Evolutionary conservation across 2,888 invertebrate genomes (phyloP).

Genomic region (Glyphotaelius pellucidus): DNA sequence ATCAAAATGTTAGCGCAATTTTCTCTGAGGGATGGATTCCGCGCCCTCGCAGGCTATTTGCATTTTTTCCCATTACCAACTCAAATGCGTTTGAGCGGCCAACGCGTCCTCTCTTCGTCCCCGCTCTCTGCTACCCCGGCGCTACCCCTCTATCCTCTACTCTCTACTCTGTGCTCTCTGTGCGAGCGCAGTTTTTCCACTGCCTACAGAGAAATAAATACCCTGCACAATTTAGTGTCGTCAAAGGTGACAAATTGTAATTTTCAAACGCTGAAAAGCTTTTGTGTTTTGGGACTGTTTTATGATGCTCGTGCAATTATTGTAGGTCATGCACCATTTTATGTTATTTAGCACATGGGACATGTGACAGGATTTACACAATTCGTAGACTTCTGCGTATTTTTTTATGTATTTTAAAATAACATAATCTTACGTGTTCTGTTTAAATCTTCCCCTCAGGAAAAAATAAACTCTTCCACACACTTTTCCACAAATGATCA

Average conservation of each 20-base stretch:
- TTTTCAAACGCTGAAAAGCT: background rate
- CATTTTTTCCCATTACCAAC: conserved; percentile 62
- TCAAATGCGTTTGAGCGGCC: conserved; percentile 60
- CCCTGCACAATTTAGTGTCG: background rate
- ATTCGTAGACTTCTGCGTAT: too few species aligned
- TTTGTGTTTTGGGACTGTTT: background rate
- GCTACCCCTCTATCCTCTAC: background rate
- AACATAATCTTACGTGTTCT: too few species aligned
- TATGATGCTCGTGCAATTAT: background rate
- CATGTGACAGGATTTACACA: background rate
- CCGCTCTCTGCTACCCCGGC: background rate
- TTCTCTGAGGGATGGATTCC: conserved; percentile 45
- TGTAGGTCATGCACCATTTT: background rate
- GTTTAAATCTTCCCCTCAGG: too few species aligned
- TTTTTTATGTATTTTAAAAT: too few species aligned
- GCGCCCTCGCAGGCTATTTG: conserved; percentile 51
- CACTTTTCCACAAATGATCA: too few species aligned
- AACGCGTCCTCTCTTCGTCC: conserved; percentile 17
- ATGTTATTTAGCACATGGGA: background rate
- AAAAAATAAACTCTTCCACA: too few species aligned
- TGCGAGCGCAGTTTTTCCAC: conserved; percentile 11
- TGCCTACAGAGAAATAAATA: background rate
- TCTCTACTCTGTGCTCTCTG: background rate
- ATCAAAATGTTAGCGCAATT: conserved; percentile 48
- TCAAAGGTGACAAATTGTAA: background rate